A percentile compares a stretch with the other conserved stretches of the same genome.
Conservation (phyloP, 2,113 vertebrate genomes). For the Riparia riparia region DNA sequence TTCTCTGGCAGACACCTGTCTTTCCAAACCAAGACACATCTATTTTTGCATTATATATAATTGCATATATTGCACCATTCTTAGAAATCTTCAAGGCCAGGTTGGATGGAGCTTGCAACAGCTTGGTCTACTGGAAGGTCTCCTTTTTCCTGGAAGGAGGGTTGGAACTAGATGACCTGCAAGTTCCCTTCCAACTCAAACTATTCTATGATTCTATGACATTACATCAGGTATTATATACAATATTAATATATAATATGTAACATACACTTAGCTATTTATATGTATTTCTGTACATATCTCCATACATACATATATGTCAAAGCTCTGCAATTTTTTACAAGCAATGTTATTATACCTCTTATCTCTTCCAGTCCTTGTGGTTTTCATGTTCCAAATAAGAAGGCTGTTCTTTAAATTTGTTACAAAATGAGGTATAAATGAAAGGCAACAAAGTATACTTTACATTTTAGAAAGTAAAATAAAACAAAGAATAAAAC, state of each 20-base stretch:
- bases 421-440: neutral
- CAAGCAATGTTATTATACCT: rapidly evolving
- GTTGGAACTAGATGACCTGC: neutral
- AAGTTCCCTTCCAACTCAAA: neutral
- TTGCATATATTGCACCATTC: neutral
- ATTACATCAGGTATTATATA: neutral
- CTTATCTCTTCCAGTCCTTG: neutral
- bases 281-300: neutral
- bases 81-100: neutral
- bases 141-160: neutral
- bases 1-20: too few relatives aligned
- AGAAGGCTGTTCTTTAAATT: neutral
- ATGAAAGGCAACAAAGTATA: neutral
- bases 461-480: neutral
- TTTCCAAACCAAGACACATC: too few relatives aligned
- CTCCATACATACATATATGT: rapidly evolving
- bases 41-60: neutral
- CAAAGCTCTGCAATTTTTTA: neutral
- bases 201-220: neutral
- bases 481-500: neutral
- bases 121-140: neutral
- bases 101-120: neutral
- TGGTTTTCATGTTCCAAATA: neutral
- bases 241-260: neutral
- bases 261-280: neutral